phyloP scores from a whole-genome alignment of 2,888 invertebrate species.

The Melinaea menophilus region DNA sequence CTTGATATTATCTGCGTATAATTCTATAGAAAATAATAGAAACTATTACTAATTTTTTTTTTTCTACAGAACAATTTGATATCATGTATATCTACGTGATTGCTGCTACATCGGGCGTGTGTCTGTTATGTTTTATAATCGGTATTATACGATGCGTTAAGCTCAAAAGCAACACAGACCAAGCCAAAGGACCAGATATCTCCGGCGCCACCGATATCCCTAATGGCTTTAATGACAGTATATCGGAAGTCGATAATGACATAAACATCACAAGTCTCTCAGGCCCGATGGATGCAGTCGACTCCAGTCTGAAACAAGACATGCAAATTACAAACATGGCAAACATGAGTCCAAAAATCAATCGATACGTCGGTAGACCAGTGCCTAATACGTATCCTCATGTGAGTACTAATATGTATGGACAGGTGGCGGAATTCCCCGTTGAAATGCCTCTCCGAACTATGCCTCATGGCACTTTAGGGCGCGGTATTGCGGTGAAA shows the following conservation, averaged over 20 bases:
- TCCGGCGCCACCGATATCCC: slow-evolving; percentile 87
- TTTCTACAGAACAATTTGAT: slow-evolving; percentile 83
- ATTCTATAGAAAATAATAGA: too few species aligned
- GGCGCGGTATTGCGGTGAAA: slow-evolving; percentile 70
- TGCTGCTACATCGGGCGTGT: slow-evolving; percentile 84
- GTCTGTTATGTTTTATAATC: slow-evolving; percentile 84
- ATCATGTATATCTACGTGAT: slow-evolving; percentile 90
- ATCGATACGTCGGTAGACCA: slow-evolving; percentile 70
- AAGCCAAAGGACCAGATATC: slow-evolving; percentile 83
- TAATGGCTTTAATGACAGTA: slow-evolving; percentile 90
- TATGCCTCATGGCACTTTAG: slow-evolving; percentile 70
- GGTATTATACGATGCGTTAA: slow-evolving; percentile 84
- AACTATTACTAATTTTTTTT: not conserved
- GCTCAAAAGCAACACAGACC: slow-evolving; percentile 80
- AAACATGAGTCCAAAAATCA: slow-evolving; percentile 66
- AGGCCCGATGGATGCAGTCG: slow-evolving; percentile 78
- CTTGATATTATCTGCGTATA: too few species aligned
- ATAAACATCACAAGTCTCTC: slow-evolving; percentile 84
- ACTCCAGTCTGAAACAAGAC: slow-evolving; percentile 66
- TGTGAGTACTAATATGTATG: slow-evolving; percentile 73
- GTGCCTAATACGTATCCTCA: slow-evolving; percentile 73
- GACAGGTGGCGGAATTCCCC: slow-evolving; percentile 73
- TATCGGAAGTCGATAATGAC: slow-evolving; percentile 90
- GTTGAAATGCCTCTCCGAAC: slow-evolving; percentile 75
- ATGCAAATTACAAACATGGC: slow-evolving; percentile 68